Conservation (phyloP, 1,140 invertebrate species). For the fruit fly (Drosophila melanogaster) region DNA sequence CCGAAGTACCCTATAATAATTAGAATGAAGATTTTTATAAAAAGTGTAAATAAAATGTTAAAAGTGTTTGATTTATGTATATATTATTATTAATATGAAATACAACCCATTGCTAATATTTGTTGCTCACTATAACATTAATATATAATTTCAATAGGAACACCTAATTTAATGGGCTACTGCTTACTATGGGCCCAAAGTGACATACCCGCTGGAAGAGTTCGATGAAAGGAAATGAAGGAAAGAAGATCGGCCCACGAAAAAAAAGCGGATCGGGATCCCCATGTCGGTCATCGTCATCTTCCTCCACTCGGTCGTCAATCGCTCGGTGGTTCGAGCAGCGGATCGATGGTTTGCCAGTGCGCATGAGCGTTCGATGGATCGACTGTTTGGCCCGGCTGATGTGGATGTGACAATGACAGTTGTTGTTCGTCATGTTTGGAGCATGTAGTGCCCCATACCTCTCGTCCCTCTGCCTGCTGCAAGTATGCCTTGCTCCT, state of each 20-base stretch:
- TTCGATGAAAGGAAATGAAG: neutral
- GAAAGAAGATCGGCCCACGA: constrained; percentile 5
- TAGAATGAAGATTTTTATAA: too few relatives aligned
- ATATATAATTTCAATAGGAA: neutral
- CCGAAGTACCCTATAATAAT: neutral
- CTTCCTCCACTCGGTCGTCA: constrained; percentile 35
- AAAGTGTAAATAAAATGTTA: too few relatives aligned
- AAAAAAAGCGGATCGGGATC: constrained; percentile 40
- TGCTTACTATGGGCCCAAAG: neutral
- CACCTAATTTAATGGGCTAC: too few relatives aligned
- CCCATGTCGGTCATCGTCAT: constrained; percentile 44
- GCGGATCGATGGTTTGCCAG: constrained; percentile 32
- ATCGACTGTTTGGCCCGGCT: constrained; percentile 22
- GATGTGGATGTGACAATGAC: constrained; percentile 78
- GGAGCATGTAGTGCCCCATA: constrained; percentile 55
- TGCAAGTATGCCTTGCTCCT: constrained; percentile 32
- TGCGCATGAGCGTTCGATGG: constrained; percentile 41
- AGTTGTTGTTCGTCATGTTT: constrained; percentile 84
- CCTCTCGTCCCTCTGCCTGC: neutral
- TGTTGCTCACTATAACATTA: neutral
- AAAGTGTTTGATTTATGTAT: too few relatives aligned
- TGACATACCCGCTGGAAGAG: neutral
- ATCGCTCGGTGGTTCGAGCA: constrained; percentile 26
- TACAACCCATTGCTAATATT: too few relatives aligned
- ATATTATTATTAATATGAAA: too few relatives aligned